Base-by-base conservation (phyloP, 1,140 invertebrate genomes). In the Pseudobourletiella spinata region DNA sequence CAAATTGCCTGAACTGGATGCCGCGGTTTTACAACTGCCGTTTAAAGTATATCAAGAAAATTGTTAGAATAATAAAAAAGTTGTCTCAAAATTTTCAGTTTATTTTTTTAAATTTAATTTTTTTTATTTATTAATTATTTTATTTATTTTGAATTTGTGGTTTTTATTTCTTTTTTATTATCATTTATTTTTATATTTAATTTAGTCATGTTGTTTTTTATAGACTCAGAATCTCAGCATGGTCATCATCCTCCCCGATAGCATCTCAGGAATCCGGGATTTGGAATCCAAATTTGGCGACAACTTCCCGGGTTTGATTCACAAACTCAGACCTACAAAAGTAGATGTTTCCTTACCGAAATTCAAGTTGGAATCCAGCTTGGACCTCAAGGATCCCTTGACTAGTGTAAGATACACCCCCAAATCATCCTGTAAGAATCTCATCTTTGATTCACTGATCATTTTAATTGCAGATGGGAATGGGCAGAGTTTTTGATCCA, bases 1-100 rank as follows among this genome's bases (percentile, higher is more conserved):
- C 57, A 75, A 73, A 30, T 66, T 76, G 8, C 72, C 70, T 0
- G 75, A 76, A 22, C 74, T 83, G n/a, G 73, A 77, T 24, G 78
- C 77, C 3, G 76, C 82, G 74, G 69, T 82, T 18, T 66, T 85
- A 2, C 76, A 80, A 70, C 66, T 86, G 61, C 77, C 78, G 0
- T 86, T 84, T 67, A 71, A 73, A 61, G 80, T 79, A 68, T 22
- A 22, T 18, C 6, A 18, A 15, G 6, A 8, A 48, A 18, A 18
- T 48, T 48, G 8, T 15, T 22, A 18, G 22, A 22, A 4, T 15
- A 11, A 11, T 15, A 48, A 6, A 48, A 18, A 22, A 22, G 4
- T 48, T 18, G n/a, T 39, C n/a, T 52, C n/a, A 20, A 54, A 26
- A 14, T 20, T 18, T 6, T 3, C 16, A 11, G 8, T 8, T 39